Percentiles rank a stretch among this genome's conserved stretches.
Conservation (phyloP, 2,113 vertebrate species). For the Calidris pygmaea region DNA sequence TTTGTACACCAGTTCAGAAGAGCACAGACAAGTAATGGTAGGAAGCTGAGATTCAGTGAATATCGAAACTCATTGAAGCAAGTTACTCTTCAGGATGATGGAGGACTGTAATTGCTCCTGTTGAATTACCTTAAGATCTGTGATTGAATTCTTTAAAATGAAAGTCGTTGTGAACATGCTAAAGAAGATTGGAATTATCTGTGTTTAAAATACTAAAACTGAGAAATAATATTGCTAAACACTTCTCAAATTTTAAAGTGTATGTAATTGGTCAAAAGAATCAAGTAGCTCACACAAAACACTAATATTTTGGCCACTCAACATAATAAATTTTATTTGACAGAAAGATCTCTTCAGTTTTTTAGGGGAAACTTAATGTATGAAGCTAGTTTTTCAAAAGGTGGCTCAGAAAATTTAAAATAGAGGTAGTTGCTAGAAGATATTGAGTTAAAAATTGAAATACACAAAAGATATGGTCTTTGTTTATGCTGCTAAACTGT, state of each 20-base stretch:
- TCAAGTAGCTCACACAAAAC: not conserved
- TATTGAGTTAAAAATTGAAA: not conserved
- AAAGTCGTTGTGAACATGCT: not conserved
- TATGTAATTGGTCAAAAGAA: not conserved
- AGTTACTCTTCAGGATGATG: not conserved
- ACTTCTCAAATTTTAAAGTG: not conserved
- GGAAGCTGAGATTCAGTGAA: not conserved
- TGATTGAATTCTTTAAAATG: not conserved
- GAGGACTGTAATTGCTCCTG: not conserved
- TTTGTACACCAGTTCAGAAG: not conserved
- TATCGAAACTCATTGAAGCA: not conserved
- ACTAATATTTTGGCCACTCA: not conserved
- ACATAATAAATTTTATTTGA: not conserved
- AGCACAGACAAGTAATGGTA: not conserved
- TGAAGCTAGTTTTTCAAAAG: not conserved
- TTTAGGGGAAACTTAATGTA: not conserved
- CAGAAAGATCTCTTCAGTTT: not conserved
- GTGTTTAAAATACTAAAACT: not conserved
- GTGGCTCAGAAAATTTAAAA: not conserved
- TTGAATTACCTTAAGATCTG: not conserved
- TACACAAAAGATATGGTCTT: not conserved
- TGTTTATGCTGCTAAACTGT: not conserved
- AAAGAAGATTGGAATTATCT: not conserved
- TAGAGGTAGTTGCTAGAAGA: not conserved
- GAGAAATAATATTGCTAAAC: not conserved